phyloP scores from a whole-genome alignment of 2,888 invertebrate species.

The Lasioglossum vierecki region DNA sequence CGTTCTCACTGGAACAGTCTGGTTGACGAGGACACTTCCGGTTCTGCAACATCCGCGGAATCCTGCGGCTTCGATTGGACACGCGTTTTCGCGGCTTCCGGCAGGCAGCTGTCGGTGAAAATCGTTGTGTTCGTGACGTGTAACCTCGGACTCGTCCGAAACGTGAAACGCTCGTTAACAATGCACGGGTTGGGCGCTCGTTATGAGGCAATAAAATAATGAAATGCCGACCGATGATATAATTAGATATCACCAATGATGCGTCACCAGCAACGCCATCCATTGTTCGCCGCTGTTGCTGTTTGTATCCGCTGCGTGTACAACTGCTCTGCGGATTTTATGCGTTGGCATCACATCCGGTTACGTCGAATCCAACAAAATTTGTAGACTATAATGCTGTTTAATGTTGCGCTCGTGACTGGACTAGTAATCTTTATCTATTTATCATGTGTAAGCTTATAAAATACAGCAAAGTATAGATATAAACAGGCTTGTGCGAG shows the following conservation, averaged over 20 bases:
- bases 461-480: too few relatives aligned
- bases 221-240: slow-evolving; percentile 20
- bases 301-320: neutral
- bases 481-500: too few relatives aligned
- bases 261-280: neutral
- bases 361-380: neutral
- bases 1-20: neutral
- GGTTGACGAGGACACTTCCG: slow-evolving; percentile 4
- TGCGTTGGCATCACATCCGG: neutral
- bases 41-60: slow-evolving; percentile 5
- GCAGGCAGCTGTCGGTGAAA: slow-evolving; percentile 26
- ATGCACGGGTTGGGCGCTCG: slow-evolving; percentile 33
- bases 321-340: neutral
- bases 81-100: slow-evolving; percentile 33
- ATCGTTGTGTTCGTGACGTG: slow-evolving; percentile 32
- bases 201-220: slow-evolving; percentile 47
- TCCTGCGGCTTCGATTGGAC: slow-evolving; percentile 26
- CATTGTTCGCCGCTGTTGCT: neutral
- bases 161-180: slow-evolving; percentile 37
- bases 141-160: slow-evolving; percentile 26
- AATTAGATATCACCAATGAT: slow-evolving; percentile 37
- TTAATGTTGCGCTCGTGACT: neutral
- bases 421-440: neutral
- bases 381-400: neutral
- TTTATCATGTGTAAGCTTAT: neutral